phyloP scores from a whole-genome alignment of 2,797 vertebrate genomes.

The Clarias platycephalus region DNA sequence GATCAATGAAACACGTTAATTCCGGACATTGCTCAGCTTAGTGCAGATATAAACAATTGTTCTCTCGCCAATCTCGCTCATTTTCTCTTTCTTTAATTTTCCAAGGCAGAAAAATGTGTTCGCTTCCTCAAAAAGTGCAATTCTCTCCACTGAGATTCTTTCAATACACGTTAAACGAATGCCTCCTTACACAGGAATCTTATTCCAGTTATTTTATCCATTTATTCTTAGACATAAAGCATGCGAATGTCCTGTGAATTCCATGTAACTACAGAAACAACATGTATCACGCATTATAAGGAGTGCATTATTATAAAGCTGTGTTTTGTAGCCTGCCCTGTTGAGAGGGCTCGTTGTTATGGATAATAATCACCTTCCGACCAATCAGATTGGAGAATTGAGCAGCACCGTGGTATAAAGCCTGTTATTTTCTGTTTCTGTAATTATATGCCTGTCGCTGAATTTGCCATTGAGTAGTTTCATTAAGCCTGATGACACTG shows the following conservation, averaged over 20 bases:
- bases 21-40: neutral
- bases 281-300: neutral
- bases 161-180: neutral
- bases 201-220: neutral
- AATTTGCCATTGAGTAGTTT: constrained; percentile 30
- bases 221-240: neutral
- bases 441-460: constrained; percentile 24
- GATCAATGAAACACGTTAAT: neutral
- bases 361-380: neutral
- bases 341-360: neutral
- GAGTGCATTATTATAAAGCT: neutral
- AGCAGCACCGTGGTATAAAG: neutral
- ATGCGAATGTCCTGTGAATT: neutral
- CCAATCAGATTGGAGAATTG: neutral
- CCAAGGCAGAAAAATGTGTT: neutral
- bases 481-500: constrained; percentile 22
- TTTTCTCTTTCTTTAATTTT: neutral
- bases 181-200: neutral
- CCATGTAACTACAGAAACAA: neutral
- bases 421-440: constrained; percentile 28
- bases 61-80: no score
- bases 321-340: neutral
- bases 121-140: neutral
- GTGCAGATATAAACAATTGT: neutral
- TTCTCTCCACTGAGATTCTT: neutral